Evolutionary conservation across 2,113 vertebrate species (phyloP).

Genomic region (Oreotragus oreotragus): DNA sequence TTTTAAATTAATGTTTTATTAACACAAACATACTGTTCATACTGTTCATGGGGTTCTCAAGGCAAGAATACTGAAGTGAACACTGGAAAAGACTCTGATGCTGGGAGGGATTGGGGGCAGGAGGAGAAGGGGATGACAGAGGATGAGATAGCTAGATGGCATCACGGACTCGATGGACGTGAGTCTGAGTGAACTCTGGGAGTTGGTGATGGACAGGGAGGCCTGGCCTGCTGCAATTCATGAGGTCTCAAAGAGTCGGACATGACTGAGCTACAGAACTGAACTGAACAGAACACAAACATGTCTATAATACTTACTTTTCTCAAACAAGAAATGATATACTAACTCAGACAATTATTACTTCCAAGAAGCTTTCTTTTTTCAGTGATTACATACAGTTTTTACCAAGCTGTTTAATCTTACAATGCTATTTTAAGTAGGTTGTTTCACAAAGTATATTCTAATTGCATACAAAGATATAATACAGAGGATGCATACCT

Average conservation of each 20-base stretch:
- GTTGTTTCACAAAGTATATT: background rate
- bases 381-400: background rate
- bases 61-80: no score
- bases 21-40: background rate
- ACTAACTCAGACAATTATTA: background rate
- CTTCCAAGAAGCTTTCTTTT: background rate
- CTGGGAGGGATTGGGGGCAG: no score
- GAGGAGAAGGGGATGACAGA: no score
- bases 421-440: background rate
- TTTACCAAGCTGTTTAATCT: background rate
- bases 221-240: no score
- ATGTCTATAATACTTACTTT: background rate
- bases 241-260: rapidly evolving
- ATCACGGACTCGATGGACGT: rapidly evolving
- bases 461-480: background rate
- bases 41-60: no score
- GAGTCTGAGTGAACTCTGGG: no score
- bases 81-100: no score
- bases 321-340: background rate
- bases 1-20: background rate
- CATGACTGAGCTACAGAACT: no score
- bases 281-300: background rate
- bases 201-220: no score
- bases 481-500: background rate
- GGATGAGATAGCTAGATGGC: no score